A percentile compares a stretch with the other conserved stretches of the same genome.
phyloP scores from a whole-genome alignment of 2,113 vertebrate genomes.

The Oenanthe melanoleuca region DNA sequence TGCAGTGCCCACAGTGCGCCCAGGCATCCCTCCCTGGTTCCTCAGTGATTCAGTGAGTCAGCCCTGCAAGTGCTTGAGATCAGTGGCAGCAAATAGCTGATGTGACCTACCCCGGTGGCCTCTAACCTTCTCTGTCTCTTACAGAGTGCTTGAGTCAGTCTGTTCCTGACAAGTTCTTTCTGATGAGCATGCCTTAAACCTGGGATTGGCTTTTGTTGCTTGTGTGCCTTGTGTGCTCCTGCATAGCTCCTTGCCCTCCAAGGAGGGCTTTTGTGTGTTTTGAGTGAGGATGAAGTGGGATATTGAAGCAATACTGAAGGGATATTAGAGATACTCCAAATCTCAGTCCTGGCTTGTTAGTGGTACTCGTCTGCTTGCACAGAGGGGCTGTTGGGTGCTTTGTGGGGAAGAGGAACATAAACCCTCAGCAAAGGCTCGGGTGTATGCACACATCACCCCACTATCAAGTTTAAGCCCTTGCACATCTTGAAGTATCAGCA shows the following conservation, averaged over 20 bases:
- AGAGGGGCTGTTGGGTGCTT: neutral
- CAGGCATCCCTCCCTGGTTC: fast-evolving
- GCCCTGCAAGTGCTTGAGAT: neutral
- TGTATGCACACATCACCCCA: neutral
- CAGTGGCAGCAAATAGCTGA: neutral
- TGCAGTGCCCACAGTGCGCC: neutral
- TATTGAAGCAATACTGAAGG: neutral
- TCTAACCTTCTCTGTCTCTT: neutral
- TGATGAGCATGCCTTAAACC: neutral
- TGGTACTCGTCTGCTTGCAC: neutral
- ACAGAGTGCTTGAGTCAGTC: fast-evolving
- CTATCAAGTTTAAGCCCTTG: fast-evolving
- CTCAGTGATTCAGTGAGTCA: neutral
- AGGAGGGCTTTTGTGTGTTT: neutral
- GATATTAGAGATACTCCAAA: neutral
- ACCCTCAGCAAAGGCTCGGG: fast-evolving
- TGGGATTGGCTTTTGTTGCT: neutral
- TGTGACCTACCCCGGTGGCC: neutral
- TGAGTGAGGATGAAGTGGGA: neutral
- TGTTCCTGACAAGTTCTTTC: neutral
- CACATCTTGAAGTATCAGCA: neutral
- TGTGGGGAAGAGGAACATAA: neutral
- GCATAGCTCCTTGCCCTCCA: neutral
- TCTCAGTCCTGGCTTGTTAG: neutral
- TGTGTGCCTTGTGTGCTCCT: neutral